Percentiles rank a stretch among this genome's conserved stretches.
Conservation (phyloP, 1,140 invertebrate species). For the Caenorhabditis latens region DNA sequence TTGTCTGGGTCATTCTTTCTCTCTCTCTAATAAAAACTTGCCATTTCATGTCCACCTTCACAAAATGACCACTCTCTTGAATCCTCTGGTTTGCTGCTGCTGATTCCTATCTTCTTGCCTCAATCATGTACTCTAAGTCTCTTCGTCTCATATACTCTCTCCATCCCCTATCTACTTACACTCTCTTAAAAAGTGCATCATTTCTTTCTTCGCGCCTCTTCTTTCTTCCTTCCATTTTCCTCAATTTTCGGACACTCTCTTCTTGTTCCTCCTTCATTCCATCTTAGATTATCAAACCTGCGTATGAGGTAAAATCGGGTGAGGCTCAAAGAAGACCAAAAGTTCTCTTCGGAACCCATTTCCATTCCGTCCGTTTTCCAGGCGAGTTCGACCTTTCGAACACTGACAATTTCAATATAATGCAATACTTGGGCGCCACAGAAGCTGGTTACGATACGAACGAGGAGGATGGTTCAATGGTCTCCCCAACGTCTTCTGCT, state of each 20-base stretch:
- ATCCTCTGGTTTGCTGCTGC: background rate
- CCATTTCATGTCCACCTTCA: conserved; percentile 3
- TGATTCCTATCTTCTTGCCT: conserved; percentile 46
- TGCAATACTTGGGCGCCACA: conserved; percentile 27
- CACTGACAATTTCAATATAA: conserved; percentile 24
- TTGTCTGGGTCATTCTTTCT: background rate
- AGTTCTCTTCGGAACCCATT: too few relatives aligned
- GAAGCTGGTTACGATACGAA: conserved; percentile 31
- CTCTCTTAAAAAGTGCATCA: conserved; percentile 28
- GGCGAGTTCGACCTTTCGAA: conserved; percentile 16
- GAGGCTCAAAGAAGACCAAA: too few relatives aligned
- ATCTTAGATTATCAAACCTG: background rate
- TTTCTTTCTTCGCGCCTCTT: background rate
- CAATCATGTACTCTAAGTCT: conserved; percentile 12
- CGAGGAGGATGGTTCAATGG: conserved; percentile 30
- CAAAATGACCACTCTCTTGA: conserved; percentile 31
- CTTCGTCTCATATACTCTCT: conserved; percentile 24
- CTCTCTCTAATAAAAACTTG: conserved; percentile 15
- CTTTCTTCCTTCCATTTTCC: background rate
- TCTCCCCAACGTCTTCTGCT: conserved; percentile 13
- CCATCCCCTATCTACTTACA: conserved; percentile 23
- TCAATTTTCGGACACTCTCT: background rate
- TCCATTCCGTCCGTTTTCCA: too few relatives aligned
- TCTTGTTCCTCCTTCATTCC: background rate
- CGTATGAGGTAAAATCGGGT: background rate